phyloP scores from a whole-genome alignment of 2,113 vertebrate genomes.

The Oryzias celebensis region DNA sequence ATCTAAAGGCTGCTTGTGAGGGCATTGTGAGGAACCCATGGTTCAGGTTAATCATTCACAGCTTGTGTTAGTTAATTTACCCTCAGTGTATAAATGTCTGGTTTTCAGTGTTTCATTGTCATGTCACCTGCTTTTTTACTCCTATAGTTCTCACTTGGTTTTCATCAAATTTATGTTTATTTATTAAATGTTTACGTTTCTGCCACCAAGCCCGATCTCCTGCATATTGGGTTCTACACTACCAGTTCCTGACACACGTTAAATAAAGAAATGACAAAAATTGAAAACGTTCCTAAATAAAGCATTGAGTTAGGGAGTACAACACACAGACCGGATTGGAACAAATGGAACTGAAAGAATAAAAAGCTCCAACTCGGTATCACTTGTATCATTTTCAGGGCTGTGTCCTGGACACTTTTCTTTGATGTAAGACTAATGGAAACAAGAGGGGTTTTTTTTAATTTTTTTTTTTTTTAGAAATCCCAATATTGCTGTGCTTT shows the following conservation, averaged over 20 bases:
- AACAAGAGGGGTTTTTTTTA: constrained; percentile 46
- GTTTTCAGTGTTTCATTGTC: no score
- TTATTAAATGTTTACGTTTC: no score
- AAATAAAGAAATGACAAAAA: not conserved
- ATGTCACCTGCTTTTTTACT: no score
- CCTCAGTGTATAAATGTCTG: no score
- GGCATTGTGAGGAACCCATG: no score
- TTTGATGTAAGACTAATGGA: constrained; percentile 44
- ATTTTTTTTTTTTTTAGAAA: constrained; percentile 23
- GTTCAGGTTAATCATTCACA: no score
- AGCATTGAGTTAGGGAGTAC: constrained; percentile 2
- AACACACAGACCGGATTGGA: constrained; percentile 13
- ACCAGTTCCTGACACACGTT: not conserved
- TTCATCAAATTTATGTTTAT: no score
- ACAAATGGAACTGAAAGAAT: constrained; percentile 32
- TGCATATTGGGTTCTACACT: no score
- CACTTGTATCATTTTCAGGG: constrained; percentile 50
- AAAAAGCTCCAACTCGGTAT: constrained; percentile 49
- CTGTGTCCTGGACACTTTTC: constrained; percentile 35
- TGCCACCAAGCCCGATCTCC: no score
- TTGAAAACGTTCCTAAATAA: not conserved
- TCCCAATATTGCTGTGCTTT: constrained; percentile 40
- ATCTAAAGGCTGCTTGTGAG: no score
- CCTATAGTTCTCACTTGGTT: no score
- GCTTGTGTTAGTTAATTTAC: no score